Conservation (phyloP, 2,113 vertebrate species). For the Pungitius pungitius region DNA sequence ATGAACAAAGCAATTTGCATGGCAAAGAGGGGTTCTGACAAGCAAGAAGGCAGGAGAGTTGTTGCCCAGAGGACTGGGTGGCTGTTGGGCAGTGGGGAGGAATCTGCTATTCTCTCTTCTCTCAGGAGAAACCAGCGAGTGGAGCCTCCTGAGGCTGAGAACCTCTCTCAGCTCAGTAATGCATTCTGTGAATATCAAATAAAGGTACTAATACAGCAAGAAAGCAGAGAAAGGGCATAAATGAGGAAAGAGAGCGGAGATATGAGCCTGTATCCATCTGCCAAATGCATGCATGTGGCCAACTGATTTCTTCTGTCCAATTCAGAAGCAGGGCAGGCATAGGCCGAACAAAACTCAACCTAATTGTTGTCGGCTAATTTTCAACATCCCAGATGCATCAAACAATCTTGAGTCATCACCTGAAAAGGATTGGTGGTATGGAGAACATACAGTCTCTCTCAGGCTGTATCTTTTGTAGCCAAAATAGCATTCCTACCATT, state of each 20-base stretch:
- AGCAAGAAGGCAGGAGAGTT: constrained; percentile 43
- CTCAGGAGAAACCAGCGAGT: constrained; percentile 46
- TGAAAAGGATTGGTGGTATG: neutral
- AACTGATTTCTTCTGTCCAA: neutral
- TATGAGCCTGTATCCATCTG: neutral
- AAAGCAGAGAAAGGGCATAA: constrained; percentile 31
- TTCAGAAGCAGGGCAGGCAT: neutral
- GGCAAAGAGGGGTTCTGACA: constrained; percentile 69
- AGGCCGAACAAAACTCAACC: neutral
- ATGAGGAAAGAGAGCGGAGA: constrained; percentile 5
- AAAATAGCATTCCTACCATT: neutral
- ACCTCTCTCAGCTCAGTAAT: constrained; percentile 31
- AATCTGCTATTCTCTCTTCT: constrained; percentile 52
- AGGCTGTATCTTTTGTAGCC: neutral
- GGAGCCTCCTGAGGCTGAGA: constrained; percentile 28
- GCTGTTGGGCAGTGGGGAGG: constrained; percentile 57
- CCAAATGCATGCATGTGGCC: constrained; percentile 4
- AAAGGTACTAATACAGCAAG: constrained; percentile 47
- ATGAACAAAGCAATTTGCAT: constrained; percentile 64
- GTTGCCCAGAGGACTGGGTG: constrained; percentile 61
- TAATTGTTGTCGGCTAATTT: neutral
- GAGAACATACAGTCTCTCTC: neutral
- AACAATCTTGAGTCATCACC: neutral
- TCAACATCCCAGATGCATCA: neutral
- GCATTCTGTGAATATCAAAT: constrained; percentile 60